Conservation (phyloP, 1,140 invertebrate genomes). For the Dysdera silvatica region DNA sequence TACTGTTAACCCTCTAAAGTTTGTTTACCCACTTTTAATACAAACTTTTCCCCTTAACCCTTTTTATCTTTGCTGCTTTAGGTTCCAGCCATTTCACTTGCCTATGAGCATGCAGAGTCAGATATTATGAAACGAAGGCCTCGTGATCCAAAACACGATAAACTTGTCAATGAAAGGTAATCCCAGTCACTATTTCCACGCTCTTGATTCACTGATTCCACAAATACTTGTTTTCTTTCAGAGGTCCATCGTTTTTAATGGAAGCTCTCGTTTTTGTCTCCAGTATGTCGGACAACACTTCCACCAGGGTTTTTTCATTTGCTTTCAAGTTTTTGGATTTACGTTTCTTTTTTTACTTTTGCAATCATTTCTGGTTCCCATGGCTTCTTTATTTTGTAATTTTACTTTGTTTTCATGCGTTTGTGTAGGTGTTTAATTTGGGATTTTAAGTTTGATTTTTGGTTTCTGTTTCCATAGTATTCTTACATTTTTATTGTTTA, state of each 20-base stretch:
- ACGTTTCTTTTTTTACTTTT: background rate
- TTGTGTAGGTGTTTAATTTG: no score
- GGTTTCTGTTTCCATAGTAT: no score
- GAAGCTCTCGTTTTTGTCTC: no score
- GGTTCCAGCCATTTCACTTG: constrained; percentile 60
- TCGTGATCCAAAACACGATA: constrained; percentile 57
- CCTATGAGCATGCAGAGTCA: constrained; percentile 59
- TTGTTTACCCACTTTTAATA: background rate
- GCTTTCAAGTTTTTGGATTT: background rate
- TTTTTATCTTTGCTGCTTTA: constrained; percentile 39
- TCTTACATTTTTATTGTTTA: no score
- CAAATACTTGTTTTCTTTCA: no score
- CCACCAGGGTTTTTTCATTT: background rate
- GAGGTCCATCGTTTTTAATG: no score
- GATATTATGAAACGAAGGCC: constrained; percentile 64
- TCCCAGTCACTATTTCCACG: no score
- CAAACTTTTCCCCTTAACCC: background rate
- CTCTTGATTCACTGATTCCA: background rate
- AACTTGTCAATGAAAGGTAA: constrained; percentile 54
- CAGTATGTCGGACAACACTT: background rate
- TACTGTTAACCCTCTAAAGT: background rate
- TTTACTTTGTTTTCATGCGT: no score
- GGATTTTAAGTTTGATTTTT: no score
- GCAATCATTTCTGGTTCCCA: background rate
- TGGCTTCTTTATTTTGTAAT: no score